phyloP scores from a whole-genome alignment of 2,113 vertebrate genomes.

The Capricornis sumatraensis region DNA sequence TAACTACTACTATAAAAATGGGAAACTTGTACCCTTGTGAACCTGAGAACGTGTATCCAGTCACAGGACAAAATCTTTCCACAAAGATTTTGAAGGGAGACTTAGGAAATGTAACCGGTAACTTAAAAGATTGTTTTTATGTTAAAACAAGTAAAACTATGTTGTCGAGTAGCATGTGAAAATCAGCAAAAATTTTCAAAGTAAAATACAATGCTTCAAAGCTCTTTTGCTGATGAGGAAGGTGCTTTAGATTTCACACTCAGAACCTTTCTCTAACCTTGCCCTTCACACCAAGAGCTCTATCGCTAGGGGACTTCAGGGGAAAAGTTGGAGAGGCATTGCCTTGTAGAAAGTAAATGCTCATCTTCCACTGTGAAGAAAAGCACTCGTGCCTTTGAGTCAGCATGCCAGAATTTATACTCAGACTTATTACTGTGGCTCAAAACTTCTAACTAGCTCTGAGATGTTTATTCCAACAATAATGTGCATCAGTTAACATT shows the following conservation, averaged over 20 bases:
- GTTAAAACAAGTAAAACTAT: not conserved
- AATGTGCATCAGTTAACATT: not conserved
- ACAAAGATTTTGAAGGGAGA: not conserved
- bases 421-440: slow-evolving; percentile 17
- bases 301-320: not conserved
- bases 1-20: not conserved
- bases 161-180: not conserved
- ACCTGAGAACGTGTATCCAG: not conserved
- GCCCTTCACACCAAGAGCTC: not conserved
- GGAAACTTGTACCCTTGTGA: not conserved
- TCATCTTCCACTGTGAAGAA: not conserved
- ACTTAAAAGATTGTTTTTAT: not conserved
- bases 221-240: not conserved
- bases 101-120: not conserved
- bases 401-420: not conserved
- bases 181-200: not conserved
- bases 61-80: not conserved
- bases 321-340: not conserved
- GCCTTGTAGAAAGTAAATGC: not conserved
- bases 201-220: not conserved
- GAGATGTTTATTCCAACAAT: slow-evolving; percentile 26
- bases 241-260: not conserved
- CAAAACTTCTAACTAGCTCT: slow-evolving; percentile 12
- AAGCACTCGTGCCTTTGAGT: not conserved
- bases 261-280: not conserved